Conservation (phyloP, 2,797 vertebrate species). For the Serranus cabrilla region DNA sequence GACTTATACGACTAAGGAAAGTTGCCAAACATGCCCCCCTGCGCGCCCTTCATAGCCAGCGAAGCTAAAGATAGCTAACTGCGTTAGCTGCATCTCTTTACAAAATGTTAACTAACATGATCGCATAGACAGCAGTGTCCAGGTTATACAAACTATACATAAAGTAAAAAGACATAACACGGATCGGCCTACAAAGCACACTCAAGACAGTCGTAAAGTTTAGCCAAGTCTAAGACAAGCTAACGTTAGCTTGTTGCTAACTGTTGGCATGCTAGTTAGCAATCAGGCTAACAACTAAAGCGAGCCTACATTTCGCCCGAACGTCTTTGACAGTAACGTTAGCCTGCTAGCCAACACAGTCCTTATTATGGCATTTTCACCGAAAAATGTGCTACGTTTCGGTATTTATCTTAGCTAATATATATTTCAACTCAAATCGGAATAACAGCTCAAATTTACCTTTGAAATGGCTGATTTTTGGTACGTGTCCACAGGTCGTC, state of each 20-base stretch:
- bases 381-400: neutral
- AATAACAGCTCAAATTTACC: conserved; percentile 74
- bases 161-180: neutral
- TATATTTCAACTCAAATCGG: neutral
- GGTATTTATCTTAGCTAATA: fast-evolving
- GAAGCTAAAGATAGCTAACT: conserved; percentile 39
- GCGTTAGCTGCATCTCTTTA: neutral
- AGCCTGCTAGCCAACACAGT: conserved; percentile 43
- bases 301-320: conserved; percentile 34
- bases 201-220: neutral
- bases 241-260: conserved; percentile 52
- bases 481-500: conserved; percentile 76
- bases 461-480: conserved; percentile 68
- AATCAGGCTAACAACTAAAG: conserved; percentile 43
- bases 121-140: fast-evolving
- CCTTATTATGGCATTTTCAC: neutral
- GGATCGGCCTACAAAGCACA: fast-evolving
- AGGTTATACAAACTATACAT: fast-evolving
- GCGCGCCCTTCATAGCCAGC: conserved; percentile 65
- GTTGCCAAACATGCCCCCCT: conserved; percentile 46
- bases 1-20: conserved; percentile 16
- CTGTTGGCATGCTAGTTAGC: conserved; percentile 57
- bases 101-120: neutral
- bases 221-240: neutral
- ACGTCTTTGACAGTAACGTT: conserved; percentile 55